Percentiles rank a stretch among this genome's conserved stretches.
phyloP scores from a whole-genome alignment of 2,113 vertebrate genomes.

The Pollimyrus isidori region DNA sequence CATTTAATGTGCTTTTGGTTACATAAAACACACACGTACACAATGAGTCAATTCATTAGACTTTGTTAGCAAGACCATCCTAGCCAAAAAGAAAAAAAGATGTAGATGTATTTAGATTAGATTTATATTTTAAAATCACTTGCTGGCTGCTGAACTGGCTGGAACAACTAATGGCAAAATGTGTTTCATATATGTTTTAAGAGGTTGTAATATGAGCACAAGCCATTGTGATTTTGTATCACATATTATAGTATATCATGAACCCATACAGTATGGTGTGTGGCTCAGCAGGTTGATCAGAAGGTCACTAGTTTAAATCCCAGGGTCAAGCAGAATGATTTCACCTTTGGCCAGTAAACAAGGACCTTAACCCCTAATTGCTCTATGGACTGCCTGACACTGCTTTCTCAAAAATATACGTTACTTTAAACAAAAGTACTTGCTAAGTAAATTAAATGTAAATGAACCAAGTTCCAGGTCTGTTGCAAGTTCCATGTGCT shows the following conservation, averaged over 20 bases:
- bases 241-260: not conserved
- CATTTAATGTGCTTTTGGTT: slow-evolving; percentile 41
- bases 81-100: not conserved
- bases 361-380: not conserved
- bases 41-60: not conserved
- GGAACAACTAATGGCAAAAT: not conserved
- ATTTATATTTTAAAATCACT: not conserved
- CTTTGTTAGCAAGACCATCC: not conserved
- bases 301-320: not conserved
- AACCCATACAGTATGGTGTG: not conserved
- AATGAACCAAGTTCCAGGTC: not conserved
- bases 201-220: not conserved
- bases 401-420: not conserved
- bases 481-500: not conserved
- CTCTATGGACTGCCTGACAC: not conserved
- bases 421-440: not conserved
- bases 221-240: not conserved
- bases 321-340: not conserved
- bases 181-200: not conserved
- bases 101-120: not conserved
- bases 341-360: not conserved
- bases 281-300: not conserved
- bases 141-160: not conserved
- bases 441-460: not conserved
- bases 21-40: slow-evolving; percentile 10